Percentiles rank a stretch among this genome's conserved stretches.
These are phyloP conservation scores for Procambarus virginalis DNA, from an alignment of 1,140 invertebrate genomes.

Conservation along the genomic window DNA sequence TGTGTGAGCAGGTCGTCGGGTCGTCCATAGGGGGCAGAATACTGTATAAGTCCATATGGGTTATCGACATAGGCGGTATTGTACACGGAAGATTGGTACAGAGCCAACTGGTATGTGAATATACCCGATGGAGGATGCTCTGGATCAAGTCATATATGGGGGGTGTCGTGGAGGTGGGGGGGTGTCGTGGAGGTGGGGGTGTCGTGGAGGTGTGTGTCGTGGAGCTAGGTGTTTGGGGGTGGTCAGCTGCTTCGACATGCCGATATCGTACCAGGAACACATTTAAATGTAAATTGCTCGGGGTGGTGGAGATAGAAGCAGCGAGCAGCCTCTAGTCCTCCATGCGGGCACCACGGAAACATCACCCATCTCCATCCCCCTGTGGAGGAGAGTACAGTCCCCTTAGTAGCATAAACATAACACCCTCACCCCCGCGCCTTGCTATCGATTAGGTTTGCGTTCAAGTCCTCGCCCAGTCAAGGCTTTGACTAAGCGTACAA, in stretches of 20 bases:
- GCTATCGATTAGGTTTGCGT: no score
- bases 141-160: neutral
- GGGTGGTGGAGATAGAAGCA: neutral
- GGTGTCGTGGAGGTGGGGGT: neutral
- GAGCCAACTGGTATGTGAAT: no score
- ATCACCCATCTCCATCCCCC: neutral
- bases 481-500: no score
- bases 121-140: neutral
- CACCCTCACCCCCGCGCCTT: no score
- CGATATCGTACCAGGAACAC: slow-evolving; percentile 2
- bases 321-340: neutral
- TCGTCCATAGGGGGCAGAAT: no score
- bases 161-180: neutral
- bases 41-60: no score
- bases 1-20: no score
- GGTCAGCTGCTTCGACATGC: neutral
- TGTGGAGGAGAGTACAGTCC: neutral
- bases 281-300: neutral
- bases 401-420: no score
- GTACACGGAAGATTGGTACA: no score
- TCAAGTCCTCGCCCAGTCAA: no score
- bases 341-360: neutral
- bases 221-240: neutral
- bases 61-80: no score
- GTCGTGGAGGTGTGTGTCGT: neutral